phyloP scores from a whole-genome alignment of 2,113 vertebrate genomes.

The Tichodroma muraria region DNA sequence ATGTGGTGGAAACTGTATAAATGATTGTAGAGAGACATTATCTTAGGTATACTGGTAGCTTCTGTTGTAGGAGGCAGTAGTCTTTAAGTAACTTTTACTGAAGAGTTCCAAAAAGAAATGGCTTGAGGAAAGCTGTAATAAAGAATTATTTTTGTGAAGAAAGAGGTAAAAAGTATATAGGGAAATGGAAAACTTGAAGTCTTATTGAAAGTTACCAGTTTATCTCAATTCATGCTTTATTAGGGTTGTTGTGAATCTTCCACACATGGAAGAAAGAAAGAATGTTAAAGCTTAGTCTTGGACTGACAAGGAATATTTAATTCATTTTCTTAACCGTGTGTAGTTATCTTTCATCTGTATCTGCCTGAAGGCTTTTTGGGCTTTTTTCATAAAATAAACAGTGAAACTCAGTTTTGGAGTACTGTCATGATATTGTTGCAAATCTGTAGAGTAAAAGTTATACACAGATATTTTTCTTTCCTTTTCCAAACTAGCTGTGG shows the following conservation, averaged over 20 bases:
- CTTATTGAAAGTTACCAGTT: background rate
- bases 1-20: background rate
- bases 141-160: background rate
- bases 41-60: background rate
- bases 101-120: background rate
- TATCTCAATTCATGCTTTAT: background rate
- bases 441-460: background rate
- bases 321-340: background rate
- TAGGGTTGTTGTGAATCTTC: background rate
- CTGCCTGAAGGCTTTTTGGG: background rate
- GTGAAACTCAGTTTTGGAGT: background rate
- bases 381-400: background rate
- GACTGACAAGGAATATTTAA: background rate
- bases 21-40: background rate
- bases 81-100: background rate
- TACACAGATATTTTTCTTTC: background rate
- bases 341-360: background rate
- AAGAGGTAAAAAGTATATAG: background rate
- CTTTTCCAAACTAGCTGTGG: constrained; percentile 82
- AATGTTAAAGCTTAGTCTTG: background rate
- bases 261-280: background rate
- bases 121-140: background rate
- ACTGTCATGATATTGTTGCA: background rate
- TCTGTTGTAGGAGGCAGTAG: background rate
- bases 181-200: background rate